Conservation (phyloP, 2,797 vertebrate species). For the Pseudochaenichthys georgianus region DNA sequence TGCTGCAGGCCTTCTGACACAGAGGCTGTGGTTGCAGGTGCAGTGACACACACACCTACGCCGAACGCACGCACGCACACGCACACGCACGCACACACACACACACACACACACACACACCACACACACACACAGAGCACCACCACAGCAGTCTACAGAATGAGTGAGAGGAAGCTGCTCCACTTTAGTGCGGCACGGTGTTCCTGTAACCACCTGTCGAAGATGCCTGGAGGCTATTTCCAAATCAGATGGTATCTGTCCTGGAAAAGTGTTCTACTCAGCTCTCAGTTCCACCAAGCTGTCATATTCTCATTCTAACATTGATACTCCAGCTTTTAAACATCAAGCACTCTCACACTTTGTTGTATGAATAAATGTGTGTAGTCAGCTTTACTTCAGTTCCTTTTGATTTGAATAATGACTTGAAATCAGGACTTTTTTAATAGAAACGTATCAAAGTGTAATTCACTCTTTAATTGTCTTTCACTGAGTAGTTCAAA, state of each 20-base stretch:
- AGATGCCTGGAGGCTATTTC: conserved; percentile 38
- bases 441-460: no score
- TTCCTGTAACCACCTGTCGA: conserved; percentile 30
- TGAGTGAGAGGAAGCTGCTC: conserved; percentile 31
- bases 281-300: not conserved
- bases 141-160: conserved; percentile 20
- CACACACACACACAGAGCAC: conserved; percentile 10
- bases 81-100: conserved; percentile 19
- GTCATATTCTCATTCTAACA: not conserved
- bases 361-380: no score
- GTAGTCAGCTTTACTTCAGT: no score
- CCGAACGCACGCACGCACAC: conserved; percentile 20
- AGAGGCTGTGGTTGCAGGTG: conserved; percentile 61
- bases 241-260: conserved; percentile 26
- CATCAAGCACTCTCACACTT: no score
- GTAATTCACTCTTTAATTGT: no score
- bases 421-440: no score
- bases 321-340: not conserved
- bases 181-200: conserved; percentile 36
- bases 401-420: no score
- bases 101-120: conserved; percentile 2
- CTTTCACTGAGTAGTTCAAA: no score
- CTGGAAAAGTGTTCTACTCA: not conserved
- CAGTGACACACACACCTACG: conserved; percentile 14
- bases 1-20: conserved; percentile 22